Conservation (phyloP, 30 jellyfish, hydroid and myxozoan genomes). For the Hydractinia symbiolongicarpus region DNA sequence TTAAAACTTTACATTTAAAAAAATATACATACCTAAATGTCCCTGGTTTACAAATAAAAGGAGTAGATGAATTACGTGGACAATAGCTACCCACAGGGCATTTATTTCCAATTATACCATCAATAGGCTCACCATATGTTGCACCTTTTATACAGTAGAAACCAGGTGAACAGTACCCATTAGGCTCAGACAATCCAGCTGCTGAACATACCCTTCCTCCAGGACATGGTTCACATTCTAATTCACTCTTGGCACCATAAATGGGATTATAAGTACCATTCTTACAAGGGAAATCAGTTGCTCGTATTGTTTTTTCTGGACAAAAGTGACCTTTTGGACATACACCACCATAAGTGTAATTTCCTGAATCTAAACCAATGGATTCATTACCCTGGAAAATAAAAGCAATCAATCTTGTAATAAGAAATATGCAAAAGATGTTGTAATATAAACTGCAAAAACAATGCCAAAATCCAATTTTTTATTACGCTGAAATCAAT, state of each 20-base stretch:
- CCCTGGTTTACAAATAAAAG: constrained; percentile 60
- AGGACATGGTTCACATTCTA: constrained; percentile 67
- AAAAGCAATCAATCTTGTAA: background rate
- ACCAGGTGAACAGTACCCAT: constrained; percentile 83
- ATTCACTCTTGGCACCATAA: constrained; percentile 51
- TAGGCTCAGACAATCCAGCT: constrained; percentile 70
- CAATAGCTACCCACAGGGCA: constrained; percentile 92
- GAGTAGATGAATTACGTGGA: constrained; percentile 74
- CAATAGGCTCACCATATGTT: constrained; percentile 49
- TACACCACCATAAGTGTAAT: constrained; percentile 73
- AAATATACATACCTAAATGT: constrained; percentile 58
- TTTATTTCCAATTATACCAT: constrained; percentile 69
- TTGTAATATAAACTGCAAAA: no score
- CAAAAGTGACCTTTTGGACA: constrained; percentile 96
- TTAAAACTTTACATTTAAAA: background rate
- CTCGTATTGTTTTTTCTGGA: constrained; percentile 55
- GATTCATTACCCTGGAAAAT: constrained; percentile 63
- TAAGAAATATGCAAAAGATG: background rate
- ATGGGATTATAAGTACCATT: constrained; percentile 85
- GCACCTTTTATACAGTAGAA: constrained; percentile 85
- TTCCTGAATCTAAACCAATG: constrained; percentile 48
- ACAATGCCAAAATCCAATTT: no score
- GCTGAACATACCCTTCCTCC: constrained; percentile 84
- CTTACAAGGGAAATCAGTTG: constrained; percentile 72
- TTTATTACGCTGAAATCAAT: no score